Evolutionary conservation across 1,140 invertebrate genomes (phyloP).

Genomic region (Philotrypesis tridentata): DNA sequence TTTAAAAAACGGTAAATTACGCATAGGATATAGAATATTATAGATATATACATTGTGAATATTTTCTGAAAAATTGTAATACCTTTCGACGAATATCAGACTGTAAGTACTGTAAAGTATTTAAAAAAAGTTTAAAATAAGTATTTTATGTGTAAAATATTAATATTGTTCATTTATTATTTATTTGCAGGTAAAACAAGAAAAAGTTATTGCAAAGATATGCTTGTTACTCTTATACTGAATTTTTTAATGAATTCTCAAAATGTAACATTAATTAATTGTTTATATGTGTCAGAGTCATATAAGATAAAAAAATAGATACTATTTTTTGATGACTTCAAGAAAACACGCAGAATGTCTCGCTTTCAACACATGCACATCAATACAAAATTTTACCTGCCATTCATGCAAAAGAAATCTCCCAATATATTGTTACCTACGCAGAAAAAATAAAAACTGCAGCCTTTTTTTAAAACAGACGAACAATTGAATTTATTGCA

Average conservation of each 20-base stretch:
- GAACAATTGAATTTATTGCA: conserved; percentile 87
- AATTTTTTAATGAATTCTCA: conserved; percentile 83
- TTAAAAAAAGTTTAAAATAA: too few relatives aligned
- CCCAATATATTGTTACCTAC: conserved; percentile 82
- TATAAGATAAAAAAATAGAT: conserved; percentile 83
- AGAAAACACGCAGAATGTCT: conserved; percentile 76
- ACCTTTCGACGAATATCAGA: too few relatives aligned
- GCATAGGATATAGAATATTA: too few relatives aligned
- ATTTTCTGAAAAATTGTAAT: too few relatives aligned
- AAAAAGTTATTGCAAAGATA: conserved; percentile 89
- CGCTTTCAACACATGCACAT: conserved; percentile 67
- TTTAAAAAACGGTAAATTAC: too few relatives aligned
- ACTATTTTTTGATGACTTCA: conserved; percentile 79
- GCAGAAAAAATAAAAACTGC: conserved; percentile 77
- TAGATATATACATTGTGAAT: too few relatives aligned
- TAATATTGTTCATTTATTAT: too few relatives aligned
- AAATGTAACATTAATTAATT: conserved; percentile 84
- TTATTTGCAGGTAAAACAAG: too few relatives aligned
- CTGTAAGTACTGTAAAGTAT: too few relatives aligned
- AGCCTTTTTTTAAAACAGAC: conserved; percentile 91
- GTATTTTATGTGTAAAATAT: too few relatives aligned
- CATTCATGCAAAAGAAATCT: conserved; percentile 82
- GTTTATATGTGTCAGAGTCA: conserved; percentile 89
- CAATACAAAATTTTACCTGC: conserved; percentile 78
- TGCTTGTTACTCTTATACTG: conserved; percentile 75